Base-by-base conservation (phyloP, 2,888 invertebrate genomes). In the Rhaphigaster nebulosa region DNA sequence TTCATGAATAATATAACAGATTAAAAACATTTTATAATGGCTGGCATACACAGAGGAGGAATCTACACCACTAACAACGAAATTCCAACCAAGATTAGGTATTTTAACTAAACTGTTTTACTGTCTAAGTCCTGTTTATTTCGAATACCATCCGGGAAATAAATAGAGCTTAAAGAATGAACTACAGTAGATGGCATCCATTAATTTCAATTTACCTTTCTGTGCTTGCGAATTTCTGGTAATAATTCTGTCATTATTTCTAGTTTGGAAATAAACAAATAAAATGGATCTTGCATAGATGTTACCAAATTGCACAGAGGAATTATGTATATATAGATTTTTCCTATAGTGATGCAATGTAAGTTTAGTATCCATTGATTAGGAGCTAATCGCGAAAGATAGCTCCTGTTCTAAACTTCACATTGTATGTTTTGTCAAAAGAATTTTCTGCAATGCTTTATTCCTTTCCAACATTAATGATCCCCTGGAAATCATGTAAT, bases 31-130 rank as follows among this genome's bases (percentile, higher is more conserved):
- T 84, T 84, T 45, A 84, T 45, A 84, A 45, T 84, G n/a, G 84
- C 26, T 50, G n/a, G 45, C 26, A 84, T 50, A 84, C 45, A 45
- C 26, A 20, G 45, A 18, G 5, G 84, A 84, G 84, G 84, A 84
- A 84, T 84, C 45, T 84, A 45, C 45, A 45, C 84, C 41, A 84
- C 45, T 84, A 84, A n/a, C 84, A 84, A 84, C 84, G 45, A 84
- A 84, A 84, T 84, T 84, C 84, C 45, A n/a, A n/a, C 84, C 45
- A 84, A 84, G 84, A 84, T 84, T 84, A 84, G 84, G 45, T 84
- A 84, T 45, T 84, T 84, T 84, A 84, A 84, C 84, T 84, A 84
- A 84, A 84, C 45, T 41, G 84, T 84, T 84, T 84, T 84, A 84
- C 84, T 84, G 26, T n/a, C 45, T 50, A 84, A 84, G 41, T n/a